These are phyloP conservation scores for Crocodylus rhombifer DNA, from an alignment of 2,797 vertebrate genomes.

Conservation along the genomic window DNA sequence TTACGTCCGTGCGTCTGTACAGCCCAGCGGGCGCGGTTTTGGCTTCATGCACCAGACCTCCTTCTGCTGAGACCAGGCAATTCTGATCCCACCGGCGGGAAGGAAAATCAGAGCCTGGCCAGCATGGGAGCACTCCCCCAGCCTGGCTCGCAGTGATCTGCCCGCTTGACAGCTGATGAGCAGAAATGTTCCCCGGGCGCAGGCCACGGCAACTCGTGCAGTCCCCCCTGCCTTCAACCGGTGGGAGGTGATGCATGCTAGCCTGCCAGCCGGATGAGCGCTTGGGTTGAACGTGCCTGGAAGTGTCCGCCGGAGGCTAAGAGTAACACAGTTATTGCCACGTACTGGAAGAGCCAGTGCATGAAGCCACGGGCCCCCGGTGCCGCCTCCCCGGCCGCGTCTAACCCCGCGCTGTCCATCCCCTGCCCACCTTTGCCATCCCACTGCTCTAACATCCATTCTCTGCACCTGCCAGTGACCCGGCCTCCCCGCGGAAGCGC, in stretches of 20 bases:
- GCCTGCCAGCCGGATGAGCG: not conserved
- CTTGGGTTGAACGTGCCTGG: too few species aligned
- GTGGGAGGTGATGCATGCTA: not conserved
- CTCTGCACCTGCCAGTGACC: constrained; percentile 61
- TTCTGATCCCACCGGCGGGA: accelerated
- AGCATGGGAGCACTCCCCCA: accelerated
- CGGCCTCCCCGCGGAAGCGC: constrained; percentile 8
- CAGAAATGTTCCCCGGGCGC: not conserved
- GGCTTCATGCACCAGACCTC: constrained; percentile 56
- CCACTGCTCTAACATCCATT: constrained; percentile 39
- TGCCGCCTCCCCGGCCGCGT: constrained; percentile 4
- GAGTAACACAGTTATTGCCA: accelerated
- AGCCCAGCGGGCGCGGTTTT: not conserved
- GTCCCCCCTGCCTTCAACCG: not conserved
- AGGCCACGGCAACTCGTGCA: not conserved
- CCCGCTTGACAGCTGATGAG: not conserved
- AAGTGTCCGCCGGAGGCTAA: too few species aligned
- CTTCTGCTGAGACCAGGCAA: not conserved
- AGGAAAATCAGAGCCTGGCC: not conserved
- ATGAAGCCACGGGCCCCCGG: not conserved
- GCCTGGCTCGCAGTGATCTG: not conserved
- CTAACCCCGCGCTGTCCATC: not conserved
- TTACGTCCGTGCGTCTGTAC: not conserved
- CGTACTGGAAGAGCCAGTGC: not conserved
- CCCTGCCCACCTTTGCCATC: not conserved